Evolutionary conservation across 2,797 vertebrate genomes (phyloP), one percentile per base, ranked within the genome.

Genomic region (Triplophysa bombifrons): DNA sequence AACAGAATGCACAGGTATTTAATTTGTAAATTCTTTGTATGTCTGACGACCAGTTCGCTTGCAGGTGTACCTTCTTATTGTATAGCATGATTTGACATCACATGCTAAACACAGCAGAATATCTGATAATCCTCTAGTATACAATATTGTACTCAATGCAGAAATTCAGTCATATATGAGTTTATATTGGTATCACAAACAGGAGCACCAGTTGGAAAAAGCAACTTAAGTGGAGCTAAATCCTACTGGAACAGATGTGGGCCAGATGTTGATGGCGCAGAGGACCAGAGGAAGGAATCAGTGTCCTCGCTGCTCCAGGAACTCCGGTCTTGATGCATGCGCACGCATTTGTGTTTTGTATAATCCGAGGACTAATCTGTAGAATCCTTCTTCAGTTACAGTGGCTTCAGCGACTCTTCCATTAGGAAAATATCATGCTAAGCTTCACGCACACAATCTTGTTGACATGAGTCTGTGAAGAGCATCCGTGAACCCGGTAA

Each of bases 241-340:
- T 92, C 91, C 91, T 88, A 81, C 77, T 86, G 85, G 88, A 92
- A 89, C 92, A 93, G 91, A 91, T 93, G 92, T 90, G 89, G 87
- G 90, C 90, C 92, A 93, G 93, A 92, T 93, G 92, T 93, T 88
- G 68, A 85, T 30, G 48, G 87, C 86, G 78, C 86, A 89, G 85
- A 89, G 83, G 86, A 84, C 86, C 85, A 80, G 80, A 85, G 86
- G 88, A 90, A 86, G 85, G 89, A 88, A 89, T 90, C 89, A 84
- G 25, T 80, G 76, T 83, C 83, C 65, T 76, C 76, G 78, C 83
- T 76, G 83, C 86, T 80, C 72, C 66, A 81, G 80, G 78, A 82
- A 66, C 66, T 63, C 65, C 22, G 51, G 90, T 85, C 76, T 81
- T 80, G 82, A 81, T 83, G 83, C 82, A 76, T 80, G 72, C 55